Percentiles rank a stretch among this genome's conserved stretches.
These are phyloP conservation scores for Drosophila mulleri DNA, from an alignment of 2,888 invertebrate genomes.

Conservation along the genomic window DNA sequence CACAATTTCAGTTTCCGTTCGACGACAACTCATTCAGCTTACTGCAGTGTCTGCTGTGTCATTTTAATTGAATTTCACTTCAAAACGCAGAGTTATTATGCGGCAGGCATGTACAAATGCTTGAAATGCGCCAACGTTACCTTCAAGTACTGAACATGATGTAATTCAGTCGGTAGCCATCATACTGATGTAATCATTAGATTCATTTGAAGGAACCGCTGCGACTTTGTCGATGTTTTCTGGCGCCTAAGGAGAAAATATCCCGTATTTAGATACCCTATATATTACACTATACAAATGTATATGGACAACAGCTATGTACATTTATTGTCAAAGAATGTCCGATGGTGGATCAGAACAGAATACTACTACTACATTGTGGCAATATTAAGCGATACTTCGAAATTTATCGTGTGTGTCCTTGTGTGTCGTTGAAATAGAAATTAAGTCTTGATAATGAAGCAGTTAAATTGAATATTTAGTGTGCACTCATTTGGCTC, in stretches of 20 bases:
- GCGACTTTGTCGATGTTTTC: neutral
- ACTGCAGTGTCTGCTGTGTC: constrained; percentile 30
- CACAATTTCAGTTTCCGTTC: constrained; percentile 12
- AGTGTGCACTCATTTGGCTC: constrained; percentile 30
- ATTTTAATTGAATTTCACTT: constrained; percentile 62
- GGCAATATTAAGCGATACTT: too few species aligned
- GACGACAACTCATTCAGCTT: constrained; percentile 63
- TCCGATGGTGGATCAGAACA: too few species aligned
- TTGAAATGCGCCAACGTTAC: constrained; percentile 8
- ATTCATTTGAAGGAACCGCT: neutral
- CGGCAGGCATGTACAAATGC: constrained; percentile 35
- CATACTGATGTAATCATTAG: neutral
- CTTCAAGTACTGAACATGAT: neutral
- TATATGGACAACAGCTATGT: too few species aligned
- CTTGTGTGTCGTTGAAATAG: too few species aligned
- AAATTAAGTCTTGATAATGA: constrained; percentile 45
- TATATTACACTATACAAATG: too few species aligned
- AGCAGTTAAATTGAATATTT: constrained; percentile 4
- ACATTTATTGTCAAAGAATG: too few species aligned
- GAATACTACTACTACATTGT: too few species aligned
- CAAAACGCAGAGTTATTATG: constrained; percentile 44
- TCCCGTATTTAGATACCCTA: too few species aligned
- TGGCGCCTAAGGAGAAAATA: too few species aligned
- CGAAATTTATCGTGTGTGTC: too few species aligned
- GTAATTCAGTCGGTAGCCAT: neutral